These are phyloP conservation scores for Polymixis flavicincta DNA, from an alignment of 2,888 invertebrate species.

Conservation along the genomic window DNA sequence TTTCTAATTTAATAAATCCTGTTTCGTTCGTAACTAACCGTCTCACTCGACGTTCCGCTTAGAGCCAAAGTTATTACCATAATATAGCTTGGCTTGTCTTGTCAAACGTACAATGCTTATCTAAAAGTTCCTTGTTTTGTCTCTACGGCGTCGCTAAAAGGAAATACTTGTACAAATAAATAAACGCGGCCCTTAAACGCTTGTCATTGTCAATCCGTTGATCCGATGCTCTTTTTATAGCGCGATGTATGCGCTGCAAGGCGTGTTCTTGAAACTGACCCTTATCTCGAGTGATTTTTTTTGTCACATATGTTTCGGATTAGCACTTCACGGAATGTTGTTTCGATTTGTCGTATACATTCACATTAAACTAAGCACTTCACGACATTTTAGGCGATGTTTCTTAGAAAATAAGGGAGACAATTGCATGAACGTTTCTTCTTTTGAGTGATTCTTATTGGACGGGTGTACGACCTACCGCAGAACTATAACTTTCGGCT, in stretches of 20 bases:
- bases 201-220: slow-evolving; percentile 89
- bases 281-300: slow-evolving; percentile 86
- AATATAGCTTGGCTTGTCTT: slow-evolving; percentile 80
- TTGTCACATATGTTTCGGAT: slow-evolving; percentile 89
- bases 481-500: slow-evolving; percentile 83
- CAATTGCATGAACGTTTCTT: slow-evolving; percentile 61
- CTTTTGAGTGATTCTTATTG: slow-evolving; percentile 62
- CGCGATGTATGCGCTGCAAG: slow-evolving; percentile 80
- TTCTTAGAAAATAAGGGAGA: slow-evolving; percentile 56
- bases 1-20: slow-evolving; percentile 85
- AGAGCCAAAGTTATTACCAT: slow-evolving; percentile 84
- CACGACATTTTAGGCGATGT: slow-evolving; percentile 68
- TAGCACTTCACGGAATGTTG: slow-evolving; percentile 88
- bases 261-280: slow-evolving; percentile 88
- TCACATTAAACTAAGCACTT: slow-evolving; percentile 55
- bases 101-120: slow-evolving; percentile 83
- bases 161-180: slow-evolving; percentile 90
- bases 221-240: slow-evolving; percentile 87
- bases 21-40: slow-evolving; percentile 75
- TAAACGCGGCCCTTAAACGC: slow-evolving; percentile 87
- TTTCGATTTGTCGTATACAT: slow-evolving; percentile 76
- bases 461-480: slow-evolving; percentile 84
- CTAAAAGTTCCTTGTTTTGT: slow-evolving; percentile 88
- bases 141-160: slow-evolving; percentile 86
- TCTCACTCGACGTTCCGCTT: slow-evolving; percentile 77